Evolutionary conservation across 1,140 invertebrate genomes (phyloP).

Genomic region (Vollenhovia emeryi): DNA sequence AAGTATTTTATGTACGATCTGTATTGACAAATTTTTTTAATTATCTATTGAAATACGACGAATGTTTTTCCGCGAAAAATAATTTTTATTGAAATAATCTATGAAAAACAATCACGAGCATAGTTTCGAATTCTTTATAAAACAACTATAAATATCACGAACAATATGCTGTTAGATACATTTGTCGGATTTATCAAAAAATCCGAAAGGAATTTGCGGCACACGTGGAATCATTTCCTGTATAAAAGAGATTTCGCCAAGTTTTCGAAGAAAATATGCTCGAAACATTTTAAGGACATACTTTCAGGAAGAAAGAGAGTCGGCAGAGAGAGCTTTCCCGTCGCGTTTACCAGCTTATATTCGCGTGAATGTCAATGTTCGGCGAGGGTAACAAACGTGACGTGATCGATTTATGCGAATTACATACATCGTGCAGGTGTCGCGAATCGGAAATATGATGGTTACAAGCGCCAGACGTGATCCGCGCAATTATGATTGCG

Average conservation of each 20-base stretch:
- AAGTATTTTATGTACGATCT: not conserved
- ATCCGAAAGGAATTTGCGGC: not conserved
- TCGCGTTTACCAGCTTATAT: not conserved
- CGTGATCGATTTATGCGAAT: slow-evolving; percentile 47
- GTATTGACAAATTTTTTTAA: not conserved
- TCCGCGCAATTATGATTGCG: slow-evolving; percentile 36
- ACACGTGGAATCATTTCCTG: not conserved
- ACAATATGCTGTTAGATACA: not conserved
- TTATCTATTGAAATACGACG: not conserved
- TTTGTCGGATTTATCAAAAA: not conserved
- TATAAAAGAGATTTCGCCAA: not conserved
- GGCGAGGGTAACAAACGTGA: not conserved
- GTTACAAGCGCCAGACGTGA: slow-evolving; percentile 10
- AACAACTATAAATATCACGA: not conserved
- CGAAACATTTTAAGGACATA: not conserved
- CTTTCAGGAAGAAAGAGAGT: not conserved
- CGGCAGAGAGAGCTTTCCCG: not conserved
- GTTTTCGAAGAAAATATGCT: slow-evolving; percentile 32
- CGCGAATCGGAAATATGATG: slow-evolving; percentile 32
- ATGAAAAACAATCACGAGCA: not conserved
- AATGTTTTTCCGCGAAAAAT: not conserved
- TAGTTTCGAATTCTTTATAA: not conserved
- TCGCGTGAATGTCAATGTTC: not conserved
- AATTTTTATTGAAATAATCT: not conserved
- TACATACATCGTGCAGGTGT: slow-evolving; percentile 15